These are phyloP conservation scores for Synchiropus splendidus DNA, from an alignment of 2,113 vertebrate species.

Conservation along the genomic window DNA sequence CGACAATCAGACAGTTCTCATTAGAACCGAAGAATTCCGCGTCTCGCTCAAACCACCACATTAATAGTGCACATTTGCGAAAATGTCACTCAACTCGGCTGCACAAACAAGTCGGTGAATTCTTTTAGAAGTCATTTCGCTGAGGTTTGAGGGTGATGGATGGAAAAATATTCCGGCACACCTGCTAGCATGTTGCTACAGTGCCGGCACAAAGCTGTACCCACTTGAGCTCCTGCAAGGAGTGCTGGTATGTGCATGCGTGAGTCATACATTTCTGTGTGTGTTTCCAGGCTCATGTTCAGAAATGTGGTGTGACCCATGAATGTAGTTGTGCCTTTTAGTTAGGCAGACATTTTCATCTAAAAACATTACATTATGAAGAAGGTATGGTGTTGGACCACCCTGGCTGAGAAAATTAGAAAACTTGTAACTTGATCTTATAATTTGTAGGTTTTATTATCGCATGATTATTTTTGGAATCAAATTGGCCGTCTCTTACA, in stretches of 20 bases:
- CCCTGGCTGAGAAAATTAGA: no score
- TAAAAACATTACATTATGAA: no score
- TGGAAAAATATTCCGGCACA: slow-evolving; percentile 3
- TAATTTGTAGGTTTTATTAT: no score
- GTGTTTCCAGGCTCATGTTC: slow-evolving; percentile 12
- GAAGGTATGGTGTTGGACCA: no score
- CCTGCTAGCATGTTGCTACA: slow-evolving; percentile 15
- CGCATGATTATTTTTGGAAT: no score
- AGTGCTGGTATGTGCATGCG: slow-evolving; percentile 8
- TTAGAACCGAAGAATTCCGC: no score
- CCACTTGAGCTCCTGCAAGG: slow-evolving; percentile 5
- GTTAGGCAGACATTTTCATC: no score
- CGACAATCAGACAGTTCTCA: not conserved
- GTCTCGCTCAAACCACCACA: no score
- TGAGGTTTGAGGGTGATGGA: slow-evolving; percentile 3
- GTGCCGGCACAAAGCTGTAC: not conserved
- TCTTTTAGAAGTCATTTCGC: slow-evolving; percentile 2
- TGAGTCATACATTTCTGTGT: slow-evolving; percentile 11
- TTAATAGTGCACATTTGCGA: no score
- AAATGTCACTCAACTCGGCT: slow-evolving; percentile 11
- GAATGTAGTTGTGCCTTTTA: not conserved
- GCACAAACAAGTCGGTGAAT: slow-evolving; percentile 20
- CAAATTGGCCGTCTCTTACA: no score
- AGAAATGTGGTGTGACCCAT: slow-evolving; percentile 8
- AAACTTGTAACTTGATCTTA: no score